Evolutionary conservation across 2,797 vertebrate genomes (phyloP).

Genomic region (Amblyopsis hoosieri): DNA sequence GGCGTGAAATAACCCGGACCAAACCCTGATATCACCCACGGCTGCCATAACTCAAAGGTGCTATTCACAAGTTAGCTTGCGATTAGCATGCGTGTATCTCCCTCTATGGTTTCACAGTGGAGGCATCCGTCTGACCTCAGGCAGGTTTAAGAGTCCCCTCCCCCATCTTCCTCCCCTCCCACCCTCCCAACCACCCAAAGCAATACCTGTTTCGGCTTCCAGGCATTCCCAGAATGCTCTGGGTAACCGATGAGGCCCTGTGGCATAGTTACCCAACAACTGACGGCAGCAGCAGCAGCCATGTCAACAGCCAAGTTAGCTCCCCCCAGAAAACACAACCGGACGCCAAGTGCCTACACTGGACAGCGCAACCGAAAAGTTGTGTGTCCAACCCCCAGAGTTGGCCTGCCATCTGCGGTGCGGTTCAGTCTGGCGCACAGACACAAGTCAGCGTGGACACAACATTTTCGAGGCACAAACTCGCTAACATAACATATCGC

Average conservation of each 20-base stretch:
- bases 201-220: constrained; percentile 32
- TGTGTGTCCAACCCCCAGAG: too few relatives aligned
- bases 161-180: constrained; percentile 5
- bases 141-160: constrained; percentile 19
- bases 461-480: too few relatives aligned
- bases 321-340: background rate
- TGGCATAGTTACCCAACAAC: constrained; percentile 22
- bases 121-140: constrained; percentile 5
- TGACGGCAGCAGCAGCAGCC: constrained; percentile 21
- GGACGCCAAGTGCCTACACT: background rate
- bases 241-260: constrained; percentile 20
- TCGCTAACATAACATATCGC: too few relatives aligned
- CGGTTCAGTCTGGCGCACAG: too few relatives aligned
- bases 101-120: constrained; percentile 13
- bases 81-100: background rate
- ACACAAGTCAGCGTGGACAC: too few relatives aligned
- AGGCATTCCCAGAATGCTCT: constrained; percentile 43
- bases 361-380: background rate
- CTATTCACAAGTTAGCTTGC: constrained; percentile 5
- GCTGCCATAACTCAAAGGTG: constrained; percentile 5
- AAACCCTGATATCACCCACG: background rate
- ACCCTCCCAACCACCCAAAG: constrained; percentile 23
- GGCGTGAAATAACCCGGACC: too few relatives aligned
- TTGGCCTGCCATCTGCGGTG: too few relatives aligned
- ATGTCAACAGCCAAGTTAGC: background rate